Base-by-base conservation (phyloP, 2,888 invertebrate genomes). In the Xylota segnis region DNA sequence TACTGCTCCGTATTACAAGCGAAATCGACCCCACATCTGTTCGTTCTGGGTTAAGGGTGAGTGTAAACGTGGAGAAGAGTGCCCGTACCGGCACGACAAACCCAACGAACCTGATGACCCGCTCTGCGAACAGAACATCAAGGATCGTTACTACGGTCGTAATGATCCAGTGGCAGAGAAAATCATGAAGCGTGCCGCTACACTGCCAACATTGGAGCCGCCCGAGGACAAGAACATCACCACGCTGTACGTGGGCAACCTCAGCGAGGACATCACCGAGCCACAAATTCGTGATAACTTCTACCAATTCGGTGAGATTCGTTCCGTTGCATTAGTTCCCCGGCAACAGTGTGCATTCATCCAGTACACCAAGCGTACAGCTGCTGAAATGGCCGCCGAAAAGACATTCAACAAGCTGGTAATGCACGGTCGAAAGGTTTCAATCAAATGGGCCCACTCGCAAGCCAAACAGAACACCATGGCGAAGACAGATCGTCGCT, bases 381-480 rank as follows among this genome's bases (percentile, higher is more conserved):
- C 98, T 0, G 97, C 99, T 0, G 99, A 99, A 92, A 94, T 96
- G 88, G 99, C 99, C 0, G 98, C 98, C 0, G 98, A 98, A 89
- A 96, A 97, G 90, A 97, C 98, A 0, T 99, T 99, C 91, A 99
- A 99, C 91, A 98, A 99, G 90, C 93, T 99, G 34, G 94, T 94
- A 2, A 93, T 94, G 18, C 96, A 96, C 40, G 98, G 98, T 0
- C 94, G 98, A 87, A 94, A 98, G 59, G 94, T 99, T 1, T 98
- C 98, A n/a, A 98, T 99, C 87, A 98, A 99, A 91, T 99, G 99
- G 99, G 99, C 99, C 0, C 96, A 98, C 89, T 98, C 98, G 0
- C 99, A 99, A 93, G 98, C 96, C 1, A 93, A 95, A 58, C 94
- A 95, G 83, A 93, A 93, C 5, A 90, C 91, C 0, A 93, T 92